Percentiles rank a stretch among this genome's conserved stretches.
Evolutionary conservation across 2,113 vertebrate species (phyloP).

Genomic region (Ictalurus furcatus): DNA sequence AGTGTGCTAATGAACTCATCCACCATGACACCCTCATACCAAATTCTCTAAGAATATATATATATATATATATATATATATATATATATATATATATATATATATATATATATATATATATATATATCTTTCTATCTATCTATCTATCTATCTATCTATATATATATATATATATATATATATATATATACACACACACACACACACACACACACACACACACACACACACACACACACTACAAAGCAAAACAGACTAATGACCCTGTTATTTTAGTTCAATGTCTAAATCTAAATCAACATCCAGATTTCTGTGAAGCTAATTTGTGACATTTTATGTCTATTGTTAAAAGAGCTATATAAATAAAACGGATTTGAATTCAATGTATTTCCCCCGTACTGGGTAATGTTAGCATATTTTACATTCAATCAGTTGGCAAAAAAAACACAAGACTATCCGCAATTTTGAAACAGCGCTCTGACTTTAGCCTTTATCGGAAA

Average conservation of each 20-base stretch:
- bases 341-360: not conserved
- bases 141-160: not conserved
- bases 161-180: not conserved
- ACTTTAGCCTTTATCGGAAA: not conserved
- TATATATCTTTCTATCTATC: no score
- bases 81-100: not conserved
- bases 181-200: no score
- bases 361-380: not conserved
- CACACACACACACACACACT: no score
- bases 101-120: not conserved
- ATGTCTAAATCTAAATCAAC: not conserved
- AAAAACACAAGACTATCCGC: not conserved
- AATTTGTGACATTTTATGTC: not conserved
- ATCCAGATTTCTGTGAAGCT: not conserved
- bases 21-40: not conserved
- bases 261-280: no score
- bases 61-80: not conserved
- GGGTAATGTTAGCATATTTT: not conserved
- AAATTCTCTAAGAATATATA: not conserved
- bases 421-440: not conserved
- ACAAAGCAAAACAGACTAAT: no score
- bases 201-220: no score
- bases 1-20: slow-evolving; percentile 10
- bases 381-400: not conserved
- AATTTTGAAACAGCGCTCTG: not conserved